These are phyloP conservation scores for Etia nguti DNA, from an alignment of 2,113 vertebrate genomes.

Conservation along the genomic window DNA sequence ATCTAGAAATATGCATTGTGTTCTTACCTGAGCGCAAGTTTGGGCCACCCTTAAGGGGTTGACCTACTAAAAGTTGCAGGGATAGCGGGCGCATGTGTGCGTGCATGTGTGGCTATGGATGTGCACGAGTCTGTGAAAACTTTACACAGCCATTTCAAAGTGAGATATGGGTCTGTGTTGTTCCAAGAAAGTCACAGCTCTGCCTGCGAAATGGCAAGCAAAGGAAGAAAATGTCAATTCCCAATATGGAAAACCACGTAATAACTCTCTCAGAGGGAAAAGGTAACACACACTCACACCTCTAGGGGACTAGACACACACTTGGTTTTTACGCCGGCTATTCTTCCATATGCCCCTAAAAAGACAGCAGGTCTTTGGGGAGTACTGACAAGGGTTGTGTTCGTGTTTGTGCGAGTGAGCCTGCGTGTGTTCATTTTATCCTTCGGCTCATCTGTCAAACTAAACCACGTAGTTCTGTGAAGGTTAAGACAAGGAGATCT, in stretches of 20 bases:
- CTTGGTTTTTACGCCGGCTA: conserved; percentile 5
- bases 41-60: conserved; percentile 61
- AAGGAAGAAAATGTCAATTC: conserved; percentile 49
- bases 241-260: conserved; percentile 32
- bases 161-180: conserved; percentile 6
- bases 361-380: conserved; percentile 49
- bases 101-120: not conserved
- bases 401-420: not conserved
- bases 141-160: conserved; percentile 2
- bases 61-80: conserved; percentile 66
- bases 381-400: conserved; percentile 24
- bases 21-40: conserved; percentile 63
- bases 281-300: not conserved
- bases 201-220: conserved; percentile 38
- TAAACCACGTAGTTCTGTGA: conserved; percentile 31
- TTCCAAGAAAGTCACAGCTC: conserved; percentile 33
- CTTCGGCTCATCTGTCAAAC: conserved; percentile 39
- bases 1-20: conserved; percentile 55
- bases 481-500: conserved; percentile 45
- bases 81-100: not conserved
- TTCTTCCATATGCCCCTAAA: conserved; percentile 38
- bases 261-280: conserved; percentile 50
- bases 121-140: not conserved
- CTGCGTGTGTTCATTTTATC: conserved; percentile 22
- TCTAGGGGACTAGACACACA: not conserved